Evolutionary conservation across 2,797 vertebrate genomes (phyloP).

Genomic region (Ciconia nigra): DNA sequence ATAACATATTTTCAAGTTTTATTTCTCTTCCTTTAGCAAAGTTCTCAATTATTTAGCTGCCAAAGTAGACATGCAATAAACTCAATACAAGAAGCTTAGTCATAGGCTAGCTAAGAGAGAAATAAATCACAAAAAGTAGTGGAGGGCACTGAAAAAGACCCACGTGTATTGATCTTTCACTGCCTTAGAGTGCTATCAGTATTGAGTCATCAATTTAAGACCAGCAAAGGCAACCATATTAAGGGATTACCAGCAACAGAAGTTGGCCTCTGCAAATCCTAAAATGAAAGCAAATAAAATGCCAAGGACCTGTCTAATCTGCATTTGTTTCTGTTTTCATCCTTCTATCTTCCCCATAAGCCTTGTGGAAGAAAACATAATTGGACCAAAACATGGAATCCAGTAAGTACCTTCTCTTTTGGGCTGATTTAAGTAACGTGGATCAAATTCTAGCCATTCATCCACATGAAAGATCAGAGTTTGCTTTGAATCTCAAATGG

Average conservation of each 20-base stretch:
- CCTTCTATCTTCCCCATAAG: background rate
- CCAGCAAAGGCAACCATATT: background rate
- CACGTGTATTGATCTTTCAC: background rate
- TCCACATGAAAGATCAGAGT: background rate
- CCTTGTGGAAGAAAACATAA: background rate
- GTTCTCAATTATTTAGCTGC: conserved; percentile 33
- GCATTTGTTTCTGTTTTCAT: background rate
- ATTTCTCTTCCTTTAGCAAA: background rate
- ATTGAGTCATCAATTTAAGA: conserved; percentile 20
- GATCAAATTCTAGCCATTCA: background rate
- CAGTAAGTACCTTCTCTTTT: background rate
- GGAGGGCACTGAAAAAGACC: background rate
- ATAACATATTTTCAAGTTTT: background rate
- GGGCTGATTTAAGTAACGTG: background rate
- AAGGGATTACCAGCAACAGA: background rate
- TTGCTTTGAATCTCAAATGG: background rate
- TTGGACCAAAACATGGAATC: background rate
- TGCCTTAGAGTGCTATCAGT: background rate
- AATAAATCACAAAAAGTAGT: conserved; percentile 31
- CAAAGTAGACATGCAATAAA: background rate
- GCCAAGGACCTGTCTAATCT: background rate
- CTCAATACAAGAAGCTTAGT: background rate
- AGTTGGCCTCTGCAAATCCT: background rate
- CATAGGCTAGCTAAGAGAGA: background rate
- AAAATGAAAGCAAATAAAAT: conserved; percentile 18